A percentile compares a stretch with the other conserved stretches of the same genome.
Evolutionary conservation across 1,140 invertebrate genomes (phyloP).

Genomic region (Antheraea mylitta): DNA sequence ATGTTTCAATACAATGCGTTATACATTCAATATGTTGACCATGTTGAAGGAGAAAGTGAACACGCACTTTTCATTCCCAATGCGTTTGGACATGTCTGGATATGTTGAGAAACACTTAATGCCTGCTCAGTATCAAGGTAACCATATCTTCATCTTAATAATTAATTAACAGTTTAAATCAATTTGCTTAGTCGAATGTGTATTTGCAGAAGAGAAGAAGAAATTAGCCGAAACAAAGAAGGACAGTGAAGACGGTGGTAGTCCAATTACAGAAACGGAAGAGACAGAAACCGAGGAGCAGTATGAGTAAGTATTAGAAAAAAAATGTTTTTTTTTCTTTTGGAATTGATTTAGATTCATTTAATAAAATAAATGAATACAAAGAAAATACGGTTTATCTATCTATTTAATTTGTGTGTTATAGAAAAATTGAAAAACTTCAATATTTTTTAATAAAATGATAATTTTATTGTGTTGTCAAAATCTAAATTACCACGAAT

Average conservation of each 20-base stretch:
- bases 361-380: not conserved
- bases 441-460: no score
- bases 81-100: constrained; percentile 94
- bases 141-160: not conserved
- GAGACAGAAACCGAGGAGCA: constrained; percentile 72
- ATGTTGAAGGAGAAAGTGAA: constrained; percentile 99
- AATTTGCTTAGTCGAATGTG: not conserved
- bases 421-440: no score
- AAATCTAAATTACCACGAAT: no score
- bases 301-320: constrained; percentile 63
- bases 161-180: not conserved
- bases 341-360: not conserved
- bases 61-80: constrained; percentile 97
- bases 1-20: constrained; percentile 98
- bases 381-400: no score
- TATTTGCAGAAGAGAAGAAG: constrained; percentile 76
- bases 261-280: constrained; percentile 51
- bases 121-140: constrained; percentile 89
- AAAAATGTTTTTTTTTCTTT: not conserved
- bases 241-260: constrained; percentile 55
- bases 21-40: constrained; percentile 98
- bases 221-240: constrained; percentile 74
- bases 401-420: no score
- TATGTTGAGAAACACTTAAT: constrained; percentile 97
- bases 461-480: no score